phyloP scores from a whole-genome alignment of 2,888 invertebrate species.

The Dolichopus griseipennis region DNA sequence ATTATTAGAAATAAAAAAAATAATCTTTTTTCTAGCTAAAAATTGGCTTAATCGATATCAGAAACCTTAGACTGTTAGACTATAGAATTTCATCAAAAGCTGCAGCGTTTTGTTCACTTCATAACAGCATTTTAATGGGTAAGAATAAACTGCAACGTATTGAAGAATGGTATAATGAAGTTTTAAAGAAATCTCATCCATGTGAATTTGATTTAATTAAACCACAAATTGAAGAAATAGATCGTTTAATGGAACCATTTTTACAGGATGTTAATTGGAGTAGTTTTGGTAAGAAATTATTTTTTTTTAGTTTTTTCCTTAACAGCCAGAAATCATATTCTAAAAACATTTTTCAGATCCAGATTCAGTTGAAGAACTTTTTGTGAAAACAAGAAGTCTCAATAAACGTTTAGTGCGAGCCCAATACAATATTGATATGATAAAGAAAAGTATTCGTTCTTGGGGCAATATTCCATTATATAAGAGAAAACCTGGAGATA shows the following conservation, averaged over 20 bases:
- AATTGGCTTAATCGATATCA: constrained; percentile 69
- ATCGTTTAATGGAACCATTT: constrained; percentile 58
- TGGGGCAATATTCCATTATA: constrained; percentile 73
- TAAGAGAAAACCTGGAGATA: constrained; percentile 59
- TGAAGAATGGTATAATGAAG: constrained; percentile 75
- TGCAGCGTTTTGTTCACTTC: constrained; percentile 31
- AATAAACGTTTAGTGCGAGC: constrained; percentile 59
- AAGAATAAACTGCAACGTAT: constrained; percentile 52
- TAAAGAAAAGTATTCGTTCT: constrained; percentile 50
- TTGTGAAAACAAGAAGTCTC: constrained; percentile 58
- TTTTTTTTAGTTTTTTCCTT: too few species aligned
- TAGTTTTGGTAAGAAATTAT: constrained; percentile 53
- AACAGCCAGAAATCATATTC: too few species aligned
- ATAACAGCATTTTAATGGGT: constrained; percentile 39
- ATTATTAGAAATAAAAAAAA: too few species aligned
- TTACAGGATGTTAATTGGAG: constrained; percentile 67
- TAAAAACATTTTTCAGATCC: constrained; percentile 46
- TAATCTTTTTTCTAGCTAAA: constrained; percentile 47
- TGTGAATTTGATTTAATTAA: constrained; percentile 71
- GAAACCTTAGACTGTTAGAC: constrained; percentile 62
- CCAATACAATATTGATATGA: constrained; percentile 55
- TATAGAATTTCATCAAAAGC: constrained; percentile 56
- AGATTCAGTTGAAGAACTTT: constrained; percentile 61
- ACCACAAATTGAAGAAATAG: constrained; percentile 66
- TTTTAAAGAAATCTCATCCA: constrained; percentile 60